Evolutionary conservation across 1,140 invertebrate species (phyloP).

Genomic region (Nasonia longicornis): DNA sequence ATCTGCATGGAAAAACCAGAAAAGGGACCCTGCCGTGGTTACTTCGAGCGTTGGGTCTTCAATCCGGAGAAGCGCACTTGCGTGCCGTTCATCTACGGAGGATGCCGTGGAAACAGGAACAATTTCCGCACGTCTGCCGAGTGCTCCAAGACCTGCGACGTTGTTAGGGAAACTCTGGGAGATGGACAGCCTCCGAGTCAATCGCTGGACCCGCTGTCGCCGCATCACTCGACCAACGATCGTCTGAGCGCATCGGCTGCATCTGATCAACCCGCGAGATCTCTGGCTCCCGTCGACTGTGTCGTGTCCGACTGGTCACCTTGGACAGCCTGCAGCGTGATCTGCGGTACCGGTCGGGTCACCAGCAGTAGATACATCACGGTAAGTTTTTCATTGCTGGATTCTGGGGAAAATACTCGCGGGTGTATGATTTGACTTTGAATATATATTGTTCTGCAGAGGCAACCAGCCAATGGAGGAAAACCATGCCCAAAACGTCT

Average conservation of each 20-base stretch:
- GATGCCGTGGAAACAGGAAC: slow-evolving; percentile 90
- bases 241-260: neutral
- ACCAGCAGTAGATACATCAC: slow-evolving; percentile 74
- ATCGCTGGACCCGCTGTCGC: neutral
- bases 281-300: slow-evolving; percentile 70
- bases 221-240: neutral
- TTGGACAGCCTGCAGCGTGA: slow-evolving; percentile 81
- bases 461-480: slow-evolving; percentile 77
- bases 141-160: slow-evolving; percentile 79
- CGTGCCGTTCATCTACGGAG: slow-evolving; percentile 86
- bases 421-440: no score
- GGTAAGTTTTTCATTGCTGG: slow-evolving; percentile 56
- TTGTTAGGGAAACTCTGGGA: slow-evolving; percentile 59
- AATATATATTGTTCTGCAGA: slow-evolving; percentile 26
- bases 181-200: neutral
- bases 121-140: slow-evolving; percentile 86
- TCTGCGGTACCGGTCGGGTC: slow-evolving; percentile 76
- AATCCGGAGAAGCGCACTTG: slow-evolving; percentile 80
- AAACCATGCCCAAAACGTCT: slow-evolving; percentile 75
- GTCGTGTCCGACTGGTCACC: slow-evolving; percentile 79
- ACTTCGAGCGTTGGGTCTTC: slow-evolving; percentile 87
- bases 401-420: no score
- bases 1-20: slow-evolving; percentile 82
- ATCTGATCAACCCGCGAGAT: neutral
- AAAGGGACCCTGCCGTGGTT: slow-evolving; percentile 84